phyloP scores from a whole-genome alignment of 2,888 invertebrate genomes.

The Tigriopus californicus region DNA sequence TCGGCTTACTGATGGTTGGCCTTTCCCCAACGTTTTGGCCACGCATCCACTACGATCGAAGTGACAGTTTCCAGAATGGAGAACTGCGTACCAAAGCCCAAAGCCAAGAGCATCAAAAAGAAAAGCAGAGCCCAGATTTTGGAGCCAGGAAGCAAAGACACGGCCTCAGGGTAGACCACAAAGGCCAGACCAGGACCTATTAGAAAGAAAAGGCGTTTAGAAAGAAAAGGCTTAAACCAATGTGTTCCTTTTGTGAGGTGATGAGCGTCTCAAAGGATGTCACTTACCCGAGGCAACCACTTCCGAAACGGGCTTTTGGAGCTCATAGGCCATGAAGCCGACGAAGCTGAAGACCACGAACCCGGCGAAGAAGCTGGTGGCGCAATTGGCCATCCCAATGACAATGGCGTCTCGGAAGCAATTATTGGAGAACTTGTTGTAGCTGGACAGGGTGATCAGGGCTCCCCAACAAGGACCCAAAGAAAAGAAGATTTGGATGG shows the following conservation, averaged over 20 bases:
- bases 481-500: slow-evolving; percentile 20
- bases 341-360: slow-evolving; percentile 59
- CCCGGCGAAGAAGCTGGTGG: slow-evolving; percentile 58
- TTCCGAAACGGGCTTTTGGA: background rate
- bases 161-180: slow-evolving; percentile 54
- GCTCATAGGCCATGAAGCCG: slow-evolving; percentile 48
- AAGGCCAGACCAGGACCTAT: slow-evolving; percentile 50
- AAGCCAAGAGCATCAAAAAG: slow-evolving; percentile 21
- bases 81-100: slow-evolving; percentile 20
- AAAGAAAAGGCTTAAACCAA: background rate
- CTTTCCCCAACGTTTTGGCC: background rate
- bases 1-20: slow-evolving; percentile 34
- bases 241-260: background rate
- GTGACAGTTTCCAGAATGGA: background rate
- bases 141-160: slow-evolving; percentile 21
- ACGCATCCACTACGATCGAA: background rate
- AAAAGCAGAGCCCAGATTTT: slow-evolving; percentile 21
- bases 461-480: slow-evolving; percentile 34
- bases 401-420: slow-evolving; percentile 23
- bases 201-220: too few relatives aligned
- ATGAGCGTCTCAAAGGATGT: too few relatives aligned
- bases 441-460: slow-evolving; percentile 33
- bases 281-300: slow-evolving; percentile 18
- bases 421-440: slow-evolving; percentile 34
- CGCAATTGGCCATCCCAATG: slow-evolving; percentile 37